These are phyloP conservation scores for Troglohyphantes excavatus DNA, from an alignment of 2,888 invertebrate species.

Conservation along the genomic window DNA sequence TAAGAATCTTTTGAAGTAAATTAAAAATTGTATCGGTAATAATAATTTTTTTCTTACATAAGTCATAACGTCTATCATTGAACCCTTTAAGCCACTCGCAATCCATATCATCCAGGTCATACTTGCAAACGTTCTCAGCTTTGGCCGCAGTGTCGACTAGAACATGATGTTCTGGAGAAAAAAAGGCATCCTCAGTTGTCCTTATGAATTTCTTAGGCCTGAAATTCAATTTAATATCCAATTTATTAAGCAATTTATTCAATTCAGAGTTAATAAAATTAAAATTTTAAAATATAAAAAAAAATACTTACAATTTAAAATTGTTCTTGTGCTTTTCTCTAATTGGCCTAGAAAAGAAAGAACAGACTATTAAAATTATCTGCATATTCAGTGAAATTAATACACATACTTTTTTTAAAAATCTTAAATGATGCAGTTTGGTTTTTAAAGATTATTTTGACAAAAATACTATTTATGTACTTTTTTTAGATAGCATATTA, in stretches of 20 bases:
- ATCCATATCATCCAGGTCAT: slow-evolving; percentile 97
- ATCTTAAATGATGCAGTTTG: too few relatives aligned
- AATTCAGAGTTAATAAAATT: not conserved
- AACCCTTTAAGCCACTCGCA: slow-evolving; percentile 93
- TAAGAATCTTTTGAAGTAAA: not conserved
- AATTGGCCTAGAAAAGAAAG: slow-evolving; percentile 44
- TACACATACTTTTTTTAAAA: too few relatives aligned
- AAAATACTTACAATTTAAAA: slow-evolving; percentile 79
- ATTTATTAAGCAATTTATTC: not conserved
- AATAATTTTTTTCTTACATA: too few relatives aligned
- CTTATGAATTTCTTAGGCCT: slow-evolving; percentile 95
- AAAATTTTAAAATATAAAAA: not conserved
- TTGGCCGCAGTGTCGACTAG: slow-evolving; percentile 92
- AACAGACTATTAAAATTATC: too few relatives aligned
- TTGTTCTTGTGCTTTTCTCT: slow-evolving; percentile 75
- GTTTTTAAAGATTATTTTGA: too few relatives aligned
- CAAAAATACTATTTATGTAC: too few relatives aligned
- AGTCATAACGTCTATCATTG: slow-evolving; percentile 91
- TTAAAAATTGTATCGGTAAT: too few relatives aligned
- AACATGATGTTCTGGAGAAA: slow-evolving; percentile 91
- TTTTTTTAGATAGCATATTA: too few relatives aligned
- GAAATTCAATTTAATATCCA: slow-evolving; percentile 78
- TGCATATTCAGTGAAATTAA: too few relatives aligned
- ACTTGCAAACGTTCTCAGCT: slow-evolving; percentile 96
- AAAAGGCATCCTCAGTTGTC: slow-evolving; percentile 93